Percentiles rank a stretch among this genome's conserved stretches.
Conservation (phyloP, 2,888 invertebrate genomes). For the Drosophila neutralis region DNA sequence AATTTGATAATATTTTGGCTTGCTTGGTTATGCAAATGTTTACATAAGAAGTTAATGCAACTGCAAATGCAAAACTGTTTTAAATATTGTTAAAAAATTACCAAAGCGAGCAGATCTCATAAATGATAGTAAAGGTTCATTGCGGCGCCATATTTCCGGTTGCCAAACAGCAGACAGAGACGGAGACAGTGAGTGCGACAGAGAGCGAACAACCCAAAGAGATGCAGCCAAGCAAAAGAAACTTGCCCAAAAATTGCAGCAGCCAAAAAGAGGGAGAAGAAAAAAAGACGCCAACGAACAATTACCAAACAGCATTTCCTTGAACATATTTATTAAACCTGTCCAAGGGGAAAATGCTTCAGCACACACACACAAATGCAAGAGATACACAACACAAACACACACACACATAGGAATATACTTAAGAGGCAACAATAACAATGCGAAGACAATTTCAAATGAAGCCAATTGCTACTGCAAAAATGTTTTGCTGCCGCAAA, state of each 20-base stretch:
- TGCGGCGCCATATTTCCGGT: conserved; percentile 77
- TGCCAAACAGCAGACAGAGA: conserved; percentile 29
- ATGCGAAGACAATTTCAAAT: conserved; percentile 71
- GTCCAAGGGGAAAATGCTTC: conserved; percentile 75
- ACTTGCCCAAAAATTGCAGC: conserved; percentile 49
- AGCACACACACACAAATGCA: conserved; percentile 26
- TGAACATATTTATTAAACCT: conserved; percentile 84
- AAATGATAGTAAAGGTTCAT: conserved; percentile 80
- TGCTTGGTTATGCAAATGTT: conserved; percentile 49
- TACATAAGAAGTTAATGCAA: conserved; percentile 51
- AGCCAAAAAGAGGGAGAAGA: conserved; percentile 19
- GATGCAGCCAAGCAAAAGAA: conserved; percentile 49
- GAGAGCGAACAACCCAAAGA: conserved; percentile 4
- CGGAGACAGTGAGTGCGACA: conserved; percentile 2
- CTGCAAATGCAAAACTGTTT: conserved; percentile 33
- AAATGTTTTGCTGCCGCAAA: conserved; percentile 60
- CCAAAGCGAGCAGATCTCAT: conserved; percentile 65
- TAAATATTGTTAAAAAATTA: conserved; percentile 51
- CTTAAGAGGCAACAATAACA: conserved; percentile 37
- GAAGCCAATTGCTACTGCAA: conserved; percentile 76
- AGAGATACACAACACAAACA: conserved; percentile 7
- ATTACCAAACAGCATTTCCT: conserved; percentile 84
- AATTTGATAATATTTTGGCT: conserved; percentile 7
- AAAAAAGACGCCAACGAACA: conserved; percentile 73
- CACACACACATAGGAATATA: conserved; percentile 14